Evolutionary conservation across 2,113 vertebrate genomes (phyloP).

Genomic region (Pterocles gutturalis): DNA sequence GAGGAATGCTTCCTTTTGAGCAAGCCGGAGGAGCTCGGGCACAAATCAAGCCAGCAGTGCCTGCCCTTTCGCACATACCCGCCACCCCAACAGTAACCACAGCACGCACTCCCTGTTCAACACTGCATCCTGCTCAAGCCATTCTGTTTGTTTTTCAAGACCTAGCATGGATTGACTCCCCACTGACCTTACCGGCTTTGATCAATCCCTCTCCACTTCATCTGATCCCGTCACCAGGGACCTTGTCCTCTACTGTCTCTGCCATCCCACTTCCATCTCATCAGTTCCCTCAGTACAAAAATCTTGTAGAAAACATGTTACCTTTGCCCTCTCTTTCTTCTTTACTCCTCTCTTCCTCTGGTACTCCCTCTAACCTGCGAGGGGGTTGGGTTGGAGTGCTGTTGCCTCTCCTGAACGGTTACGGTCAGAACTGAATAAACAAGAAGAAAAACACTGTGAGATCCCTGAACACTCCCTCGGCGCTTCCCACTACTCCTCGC

Average conservation of each 20-base stretch:
- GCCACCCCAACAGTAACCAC: not conserved
- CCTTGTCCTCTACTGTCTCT: not conserved
- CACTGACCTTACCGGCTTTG: not conserved
- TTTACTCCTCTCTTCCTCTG: not conserved
- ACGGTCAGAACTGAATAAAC: not conserved
- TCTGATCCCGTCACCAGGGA: not conserved
- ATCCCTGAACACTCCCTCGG: rapidly evolving
- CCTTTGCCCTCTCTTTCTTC: not conserved
- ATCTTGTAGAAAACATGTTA: not conserved
- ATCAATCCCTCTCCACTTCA: not conserved
- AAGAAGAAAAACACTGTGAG: rapidly evolving
- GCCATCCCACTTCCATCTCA: not conserved
- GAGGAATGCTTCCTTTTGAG: not conserved
- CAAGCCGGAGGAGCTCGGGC: not conserved
- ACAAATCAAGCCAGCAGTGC: rapidly evolving
- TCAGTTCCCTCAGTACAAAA: not conserved
- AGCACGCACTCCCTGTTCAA: rapidly evolving
- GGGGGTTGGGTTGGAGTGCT: not conserved
- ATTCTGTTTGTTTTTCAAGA: not conserved
- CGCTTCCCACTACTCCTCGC: rapidly evolving
- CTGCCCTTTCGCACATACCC: not conserved
- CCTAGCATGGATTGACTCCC: not conserved
- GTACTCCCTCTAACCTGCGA: not conserved
- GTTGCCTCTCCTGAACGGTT: not conserved
- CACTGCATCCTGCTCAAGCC: not conserved